Conservation (phyloP, 2,888 invertebrate genomes). For the Argynnis bischoffii region DNA sequence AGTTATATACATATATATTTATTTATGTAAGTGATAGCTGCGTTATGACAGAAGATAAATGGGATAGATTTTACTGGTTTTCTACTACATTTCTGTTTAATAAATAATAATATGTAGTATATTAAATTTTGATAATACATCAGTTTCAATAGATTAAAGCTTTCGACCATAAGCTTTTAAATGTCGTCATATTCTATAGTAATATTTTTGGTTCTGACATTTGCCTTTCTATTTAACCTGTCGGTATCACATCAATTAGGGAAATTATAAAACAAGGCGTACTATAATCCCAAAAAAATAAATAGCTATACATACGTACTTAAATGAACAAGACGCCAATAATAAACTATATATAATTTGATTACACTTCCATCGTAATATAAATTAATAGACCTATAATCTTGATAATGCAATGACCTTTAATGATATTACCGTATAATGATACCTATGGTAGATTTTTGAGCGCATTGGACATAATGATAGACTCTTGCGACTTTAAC, state of each 20-base stretch:
- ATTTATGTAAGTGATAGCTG: too few relatives aligned
- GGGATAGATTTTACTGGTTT: neutral
- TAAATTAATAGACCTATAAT: slow-evolving; percentile 40
- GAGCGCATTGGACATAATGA: slow-evolving; percentile 20
- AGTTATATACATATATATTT: too few relatives aligned
- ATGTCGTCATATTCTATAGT: too few relatives aligned
- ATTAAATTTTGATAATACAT: too few relatives aligned
- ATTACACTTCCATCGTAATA: slow-evolving; percentile 24
- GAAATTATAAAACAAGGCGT: neutral
- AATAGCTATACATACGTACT: slow-evolving; percentile 1
- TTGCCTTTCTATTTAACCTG: neutral
- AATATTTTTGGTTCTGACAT: too few relatives aligned
- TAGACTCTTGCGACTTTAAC: slow-evolving; percentile 11
- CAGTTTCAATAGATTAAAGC: too few relatives aligned
- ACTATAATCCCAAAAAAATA: neutral
- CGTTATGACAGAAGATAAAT: slow-evolving; percentile 9
- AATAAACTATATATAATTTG: slow-evolving; percentile 17
- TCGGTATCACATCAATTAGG: too few relatives aligned
- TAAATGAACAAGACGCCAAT: slow-evolving; percentile 17
- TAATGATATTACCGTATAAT: slow-evolving; percentile 37
- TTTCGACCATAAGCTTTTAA: too few relatives aligned
- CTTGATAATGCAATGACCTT: slow-evolving; percentile 36
- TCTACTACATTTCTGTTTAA: neutral
- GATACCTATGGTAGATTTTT: slow-evolving; percentile 18
- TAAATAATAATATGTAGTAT: neutral